Conservation (phyloP, 2,113 vertebrate species). For the Calonectris borealis region DNA sequence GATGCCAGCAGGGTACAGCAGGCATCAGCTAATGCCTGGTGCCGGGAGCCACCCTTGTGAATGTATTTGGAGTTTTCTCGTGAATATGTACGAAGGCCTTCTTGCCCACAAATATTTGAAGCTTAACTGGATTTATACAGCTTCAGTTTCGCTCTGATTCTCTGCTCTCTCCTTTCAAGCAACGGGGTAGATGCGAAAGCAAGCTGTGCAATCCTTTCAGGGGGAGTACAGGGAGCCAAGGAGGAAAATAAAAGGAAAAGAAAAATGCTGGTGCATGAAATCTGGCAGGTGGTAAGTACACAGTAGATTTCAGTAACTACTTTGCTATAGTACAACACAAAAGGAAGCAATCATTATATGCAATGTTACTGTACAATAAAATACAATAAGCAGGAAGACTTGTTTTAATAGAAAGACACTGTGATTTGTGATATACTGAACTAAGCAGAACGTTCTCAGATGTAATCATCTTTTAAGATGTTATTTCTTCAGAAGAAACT, state of each 20-base stretch:
- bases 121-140: neutral
- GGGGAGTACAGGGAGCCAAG: neutral
- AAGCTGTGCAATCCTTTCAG: neutral
- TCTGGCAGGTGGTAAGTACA: neutral
- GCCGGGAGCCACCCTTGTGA: neutral
- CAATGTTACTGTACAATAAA: neutral
- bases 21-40: neutral
- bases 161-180: neutral
- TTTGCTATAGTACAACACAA: neutral
- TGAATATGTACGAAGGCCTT: neutral
- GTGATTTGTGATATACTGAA: neutral
- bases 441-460: neutral
- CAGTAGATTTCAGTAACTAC: neutral
- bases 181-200: neutral
- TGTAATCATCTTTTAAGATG: constrained; percentile 14
- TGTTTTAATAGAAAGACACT: neutral
- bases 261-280: neutral
- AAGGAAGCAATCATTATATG: neutral
- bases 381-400: neutral
- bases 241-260: neutral
- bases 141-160: neutral
- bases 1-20: neutral
- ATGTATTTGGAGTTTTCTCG: rapidly evolving
- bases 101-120: neutral
- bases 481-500: neutral